Evolutionary conservation across 2,888 invertebrate species (phyloP), one percentile per base, ranked within the genome.

Genomic region (Campoplex nolae): DNA sequence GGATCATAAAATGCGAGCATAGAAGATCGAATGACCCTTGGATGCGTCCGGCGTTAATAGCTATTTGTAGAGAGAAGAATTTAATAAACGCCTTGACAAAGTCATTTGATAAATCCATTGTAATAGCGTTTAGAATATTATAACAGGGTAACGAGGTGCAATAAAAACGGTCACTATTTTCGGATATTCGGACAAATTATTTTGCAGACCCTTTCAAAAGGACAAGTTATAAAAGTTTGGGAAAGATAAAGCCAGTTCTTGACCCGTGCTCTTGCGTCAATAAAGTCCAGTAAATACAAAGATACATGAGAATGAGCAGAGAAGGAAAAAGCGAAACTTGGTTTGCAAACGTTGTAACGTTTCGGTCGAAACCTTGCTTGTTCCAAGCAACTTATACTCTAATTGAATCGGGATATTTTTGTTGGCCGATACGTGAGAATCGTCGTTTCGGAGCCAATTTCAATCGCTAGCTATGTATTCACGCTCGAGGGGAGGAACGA

Each of bases 401-500:
- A 18, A 23, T 32, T 56, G 65, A 32, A 45, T 32, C 23, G 28
- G 48, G 56, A 42, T 71, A 58, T 81, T 65, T 42, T 42, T 18
- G 62, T 76, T 65, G 58, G 45, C 51, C 35, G 38, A 77, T 62
- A 62, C 65, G 32, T 32, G n/a, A 77, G 16, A 35, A 77, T 77
- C 38, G 28, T 4, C 68, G n/a, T 28, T 68, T 51, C 78, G 54
- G 38, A 62, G 71, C 45, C 71, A 71, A 45, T 79, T 58, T 58
- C 45, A 9, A 58, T 79, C 45, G 1, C 11, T 28, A 28, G 28
- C 56, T 70, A 45, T 32, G 45, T 79, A 79, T 79, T 28, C 68
- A 32, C 9, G 23, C 35, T 67, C 38, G 65, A 48, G 62, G 54
- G 48, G 6, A 48, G 2, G 7, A 35, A 42, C 48, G 48, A 58